These are phyloP conservation scores for Bufotes viridis DNA, from an alignment of 2,797 vertebrate genomes.

Conservation along the genomic window DNA sequence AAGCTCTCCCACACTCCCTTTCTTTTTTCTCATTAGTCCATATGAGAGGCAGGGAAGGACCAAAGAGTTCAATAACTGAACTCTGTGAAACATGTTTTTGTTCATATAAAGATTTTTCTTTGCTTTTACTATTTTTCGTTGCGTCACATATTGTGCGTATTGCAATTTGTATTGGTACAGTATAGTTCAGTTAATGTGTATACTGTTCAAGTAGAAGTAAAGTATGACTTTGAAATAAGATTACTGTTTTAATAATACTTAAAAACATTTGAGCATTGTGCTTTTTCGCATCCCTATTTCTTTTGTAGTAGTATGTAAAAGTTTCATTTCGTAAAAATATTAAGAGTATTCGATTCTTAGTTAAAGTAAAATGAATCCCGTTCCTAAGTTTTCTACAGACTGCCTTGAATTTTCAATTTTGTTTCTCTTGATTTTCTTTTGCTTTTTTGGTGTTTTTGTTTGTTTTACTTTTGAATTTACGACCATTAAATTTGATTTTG, in stretches of 20 bases:
- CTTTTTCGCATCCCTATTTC: conserved; percentile 78
- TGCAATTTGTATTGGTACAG: conserved; percentile 71
- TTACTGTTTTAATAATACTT: conserved; percentile 71
- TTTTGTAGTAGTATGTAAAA: conserved; percentile 74
- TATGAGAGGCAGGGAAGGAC: conserved; percentile 84
- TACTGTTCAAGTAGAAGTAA: conserved; percentile 68
- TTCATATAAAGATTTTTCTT: conserved; percentile 63
- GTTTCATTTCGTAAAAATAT: conserved; percentile 74
- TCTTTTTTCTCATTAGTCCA: conserved; percentile 71
- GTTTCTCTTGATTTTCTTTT: conserved; percentile 84
- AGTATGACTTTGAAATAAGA: conserved; percentile 66
- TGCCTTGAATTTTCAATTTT: conserved; percentile 86
- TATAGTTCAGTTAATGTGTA: conserved; percentile 66
- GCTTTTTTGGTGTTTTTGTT: conserved; percentile 85
- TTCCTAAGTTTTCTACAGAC: conserved; percentile 81
- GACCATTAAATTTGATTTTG: conserved; percentile 99
- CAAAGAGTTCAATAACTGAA: conserved; percentile 82
- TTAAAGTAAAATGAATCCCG: conserved; percentile 77
- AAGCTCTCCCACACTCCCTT: conserved; percentile 58
- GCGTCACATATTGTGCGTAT: conserved; percentile 67
- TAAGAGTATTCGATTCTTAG: conserved; percentile 81
- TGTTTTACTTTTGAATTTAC: conserved; percentile 92
- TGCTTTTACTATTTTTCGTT: conserved; percentile 55
- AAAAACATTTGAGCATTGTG: conserved; percentile 82
- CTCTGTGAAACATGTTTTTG: conserved; percentile 66